These are phyloP conservation scores for Rhabdomys pumilio DNA, from an alignment of 2,797 vertebrate genomes.

Conservation along the genomic window DNA sequence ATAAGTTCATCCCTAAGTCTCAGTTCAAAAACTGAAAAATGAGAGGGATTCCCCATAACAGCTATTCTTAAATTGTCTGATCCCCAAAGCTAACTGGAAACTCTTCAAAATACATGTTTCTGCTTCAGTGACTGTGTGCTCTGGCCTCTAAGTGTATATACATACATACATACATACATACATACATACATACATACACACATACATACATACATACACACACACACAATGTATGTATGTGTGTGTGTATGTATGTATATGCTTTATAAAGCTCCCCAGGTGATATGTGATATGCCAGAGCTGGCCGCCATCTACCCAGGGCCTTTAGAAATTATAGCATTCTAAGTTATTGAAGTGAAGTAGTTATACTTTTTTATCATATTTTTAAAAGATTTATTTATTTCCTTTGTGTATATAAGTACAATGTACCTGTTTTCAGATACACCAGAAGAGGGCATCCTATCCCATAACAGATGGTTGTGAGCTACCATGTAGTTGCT, in stretches of 20 bases:
- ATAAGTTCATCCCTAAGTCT: neutral
- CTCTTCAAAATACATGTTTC: neutral
- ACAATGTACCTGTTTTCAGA: no score
- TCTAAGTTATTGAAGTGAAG: neutral
- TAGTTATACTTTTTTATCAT: neutral
- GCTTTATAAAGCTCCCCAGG: neutral
- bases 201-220: no score
- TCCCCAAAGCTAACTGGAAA: slow-evolving; percentile 25
- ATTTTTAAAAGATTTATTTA: no score
- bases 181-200: no score
- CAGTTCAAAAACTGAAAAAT: slow-evolving; percentile 31
- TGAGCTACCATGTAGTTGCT: no score
- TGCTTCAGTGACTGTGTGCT: slow-evolving; percentile 11
- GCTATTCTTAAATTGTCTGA: slow-evolving; percentile 22
- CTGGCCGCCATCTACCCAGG: neutral
- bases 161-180: no score
- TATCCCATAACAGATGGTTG: no score
- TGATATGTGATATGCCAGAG: slow-evolving; percentile 11
- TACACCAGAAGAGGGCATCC: no score
- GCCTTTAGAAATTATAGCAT: neutral
- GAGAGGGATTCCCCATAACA: neutral
- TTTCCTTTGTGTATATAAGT: no score
- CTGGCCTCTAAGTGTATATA: neutral
- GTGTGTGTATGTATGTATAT: neutral
- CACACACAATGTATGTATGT: no score